Percentiles rank a stretch among this genome's conserved stretches.
phyloP scores from a whole-genome alignment of 53 echinoderm and acorn worm species.

The Arbacia lixula region DNA sequence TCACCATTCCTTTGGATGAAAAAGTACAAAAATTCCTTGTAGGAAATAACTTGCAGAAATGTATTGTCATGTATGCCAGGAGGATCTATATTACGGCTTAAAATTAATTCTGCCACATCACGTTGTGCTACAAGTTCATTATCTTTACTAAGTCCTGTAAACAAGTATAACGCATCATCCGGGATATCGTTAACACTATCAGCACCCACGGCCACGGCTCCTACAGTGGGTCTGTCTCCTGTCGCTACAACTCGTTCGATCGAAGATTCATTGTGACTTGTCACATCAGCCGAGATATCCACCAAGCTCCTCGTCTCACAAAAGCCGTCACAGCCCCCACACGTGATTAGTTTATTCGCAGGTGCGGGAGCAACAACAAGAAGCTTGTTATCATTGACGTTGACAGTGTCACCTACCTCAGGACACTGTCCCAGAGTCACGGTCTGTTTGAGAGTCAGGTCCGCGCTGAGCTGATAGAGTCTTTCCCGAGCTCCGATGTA shows the following conservation, averaged over 20 bases:
- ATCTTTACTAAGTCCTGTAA: neutral
- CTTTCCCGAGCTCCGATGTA: conserved; percentile 2
- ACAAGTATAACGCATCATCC: neutral
- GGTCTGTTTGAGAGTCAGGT: neutral
- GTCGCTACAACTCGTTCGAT: neutral
- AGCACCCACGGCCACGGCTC: neutral
- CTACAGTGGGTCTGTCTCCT: neutral
- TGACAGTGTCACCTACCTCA: neutral
- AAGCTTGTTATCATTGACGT: neutral
- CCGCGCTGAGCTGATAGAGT: neutral
- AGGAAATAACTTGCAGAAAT: neutral
- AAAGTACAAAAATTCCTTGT: neutral
- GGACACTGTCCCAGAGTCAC: neutral
- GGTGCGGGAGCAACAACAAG: neutral
- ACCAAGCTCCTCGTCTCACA: conserved; percentile 7
- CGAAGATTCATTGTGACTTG: neutral
- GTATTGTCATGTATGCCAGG: neutral
- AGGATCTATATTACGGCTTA: too few relatives aligned
- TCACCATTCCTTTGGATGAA: neutral
- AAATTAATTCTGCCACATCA: too few relatives aligned
- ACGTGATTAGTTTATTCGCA: neutral
- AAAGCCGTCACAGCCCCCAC: neutral
- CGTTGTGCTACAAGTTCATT: too few relatives aligned
- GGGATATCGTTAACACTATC: neutral
- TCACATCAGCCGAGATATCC: neutral